Evolutionary conservation across 2,888 invertebrate genomes (phyloP), one percentile per base, ranked within the genome.

Genomic region (Temnothorax rugatulus): DNA sequence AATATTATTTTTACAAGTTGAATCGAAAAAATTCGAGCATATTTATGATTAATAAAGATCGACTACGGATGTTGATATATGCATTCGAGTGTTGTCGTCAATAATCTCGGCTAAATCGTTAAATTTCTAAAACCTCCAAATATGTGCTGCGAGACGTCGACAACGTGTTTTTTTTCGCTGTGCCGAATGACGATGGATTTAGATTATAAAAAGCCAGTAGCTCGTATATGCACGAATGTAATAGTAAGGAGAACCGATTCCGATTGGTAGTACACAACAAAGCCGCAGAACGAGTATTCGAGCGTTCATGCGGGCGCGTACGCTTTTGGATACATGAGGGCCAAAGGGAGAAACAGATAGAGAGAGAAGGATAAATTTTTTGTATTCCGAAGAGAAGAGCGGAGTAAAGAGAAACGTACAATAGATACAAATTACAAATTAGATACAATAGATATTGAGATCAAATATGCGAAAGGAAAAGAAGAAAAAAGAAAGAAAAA

Each of bases 131-230:
- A 34, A 54, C 0, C 15, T 29, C 13, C 8, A n/a, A 63, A 38
- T 63, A 47, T 9, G 0, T 47, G 15, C 18, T 9, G 15, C 44
- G 9, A n/a, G 41, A 44, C 52, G 4, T 68, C 18, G 15, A n/a
- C 5, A 21, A 3, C 15, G 15, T 13, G 15, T 57, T 15, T 54
- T 54, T 38, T 15, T 74, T 52, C 25, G 44, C 15, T 34, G 21
- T 15, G 34, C 18, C 34, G 15, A 25, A 7, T 44, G 21, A 25
- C 41, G 74, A 52, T n/a, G 47, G 44, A 4, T 57, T 50, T 59
- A 69, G 59, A 86, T 86, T 85, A 79, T 75, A 81, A n/a, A 73
- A 84, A 85, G 83, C 57, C 77, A 79, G 66, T 88, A 83, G 82
- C 76, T 44, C 68, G 38, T 41, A 73, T 25, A 29, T 44, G 18